Evolutionary conservation across 2,113 vertebrate genomes (phyloP).

Genomic region (Lathamus discolor): DNA sequence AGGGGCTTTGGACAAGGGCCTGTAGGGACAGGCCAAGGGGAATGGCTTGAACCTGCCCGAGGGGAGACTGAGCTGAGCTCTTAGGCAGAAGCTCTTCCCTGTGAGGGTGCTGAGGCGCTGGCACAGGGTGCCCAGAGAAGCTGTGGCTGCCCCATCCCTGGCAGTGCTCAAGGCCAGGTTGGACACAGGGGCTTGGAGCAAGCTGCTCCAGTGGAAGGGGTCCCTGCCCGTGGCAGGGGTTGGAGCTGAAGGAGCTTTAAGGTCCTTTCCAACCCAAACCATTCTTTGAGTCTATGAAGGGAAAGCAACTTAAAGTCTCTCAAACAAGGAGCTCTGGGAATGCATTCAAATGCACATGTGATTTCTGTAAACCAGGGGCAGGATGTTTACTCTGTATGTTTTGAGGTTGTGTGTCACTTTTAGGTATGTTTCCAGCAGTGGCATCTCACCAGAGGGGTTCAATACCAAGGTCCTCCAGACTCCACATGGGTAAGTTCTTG

Average conservation of each 20-base stretch:
- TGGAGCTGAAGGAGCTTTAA: accelerated
- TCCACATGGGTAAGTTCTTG: neutral
- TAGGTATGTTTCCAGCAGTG: neutral
- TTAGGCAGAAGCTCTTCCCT: too few relatives aligned
- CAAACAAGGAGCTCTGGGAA: neutral
- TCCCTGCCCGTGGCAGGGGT: neutral
- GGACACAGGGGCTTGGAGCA: neutral
- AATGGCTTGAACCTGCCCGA: too few relatives aligned
- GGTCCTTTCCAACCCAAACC: neutral
- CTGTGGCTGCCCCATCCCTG: too few relatives aligned
- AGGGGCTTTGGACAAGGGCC: too few relatives aligned
- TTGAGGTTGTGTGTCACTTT: neutral
- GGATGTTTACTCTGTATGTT: neutral
- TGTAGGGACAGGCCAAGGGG: too few relatives aligned
- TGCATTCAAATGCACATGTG: neutral
- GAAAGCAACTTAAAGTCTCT: neutral
- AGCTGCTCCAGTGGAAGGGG: neutral
- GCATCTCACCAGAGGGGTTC: neutral
- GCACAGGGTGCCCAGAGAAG: too few relatives aligned
- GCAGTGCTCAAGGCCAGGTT: too few relatives aligned
- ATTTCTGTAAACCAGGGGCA: neutral
- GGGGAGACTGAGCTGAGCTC: too few relatives aligned
- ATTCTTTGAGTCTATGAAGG: neutral
- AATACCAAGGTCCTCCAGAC: accelerated
- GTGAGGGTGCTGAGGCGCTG: too few relatives aligned